Evolutionary conservation across 64 coral and sea anemone genomes (phyloP), one percentile per base, ranked within the genome.

Genomic region (Cladopsammia gracilis): DNA sequence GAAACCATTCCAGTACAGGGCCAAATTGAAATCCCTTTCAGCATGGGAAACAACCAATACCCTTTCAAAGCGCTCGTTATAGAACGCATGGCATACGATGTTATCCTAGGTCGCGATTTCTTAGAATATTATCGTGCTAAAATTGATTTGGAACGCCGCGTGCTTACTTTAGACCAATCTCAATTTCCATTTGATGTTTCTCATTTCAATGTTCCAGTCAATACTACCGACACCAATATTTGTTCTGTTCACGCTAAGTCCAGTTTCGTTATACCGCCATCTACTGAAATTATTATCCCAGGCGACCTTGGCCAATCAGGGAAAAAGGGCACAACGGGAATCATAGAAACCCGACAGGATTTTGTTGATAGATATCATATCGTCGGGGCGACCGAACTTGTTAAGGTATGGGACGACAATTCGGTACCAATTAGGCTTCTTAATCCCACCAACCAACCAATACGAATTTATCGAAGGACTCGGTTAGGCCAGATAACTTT

Each of bases 11-110:
- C 87, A 62, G 60, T 89, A 14, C 20, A 46, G 20, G 87, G 87
- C 42, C 14, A 58, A 89, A 44, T 77, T 0, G 56, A 46, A 9
- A 6, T 89, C 0, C 72, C 87, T 64, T 77, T 77, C 18, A 25
- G 19, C 3, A 75, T 88, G 13, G 86, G 75, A 16, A 19, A 11
- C 0, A 73, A 24, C 42, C 73, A 57, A 4, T 88, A 88, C 56
- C 20, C n/a, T 15, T 72, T 56, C 34, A 2, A 25, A 18, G 71
- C 70, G 1, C 4, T n/a, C 7, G 61, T 89, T 50, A 76, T 76
- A 9, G 87, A 89, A 34, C 34, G 58, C 22, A 7, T 89, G 15
- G 42, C 72, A 10, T 89, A 89, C 64, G 87, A 89, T 64, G 57
- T 61, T 0, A 77, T 89, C 20, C 49, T 86, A 50, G 83, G 83